A percentile compares a stretch with the other conserved stretches of the same genome.
Evolutionary conservation across 2,888 invertebrate genomes (phyloP).

Genomic region (Metalampra italica): DNA sequence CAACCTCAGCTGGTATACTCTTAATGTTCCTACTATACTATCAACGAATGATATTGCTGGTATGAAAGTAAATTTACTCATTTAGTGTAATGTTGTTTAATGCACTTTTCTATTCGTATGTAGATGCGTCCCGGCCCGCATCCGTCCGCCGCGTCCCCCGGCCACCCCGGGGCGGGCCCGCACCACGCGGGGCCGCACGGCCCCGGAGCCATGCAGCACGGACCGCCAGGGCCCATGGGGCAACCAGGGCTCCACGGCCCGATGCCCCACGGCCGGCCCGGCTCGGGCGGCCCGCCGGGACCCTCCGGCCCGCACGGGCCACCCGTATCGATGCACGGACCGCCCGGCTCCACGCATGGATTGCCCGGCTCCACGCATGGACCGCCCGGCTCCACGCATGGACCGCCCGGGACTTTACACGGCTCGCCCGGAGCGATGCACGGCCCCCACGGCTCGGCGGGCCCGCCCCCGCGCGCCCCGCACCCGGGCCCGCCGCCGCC

Average conservation of each 20-base stretch:
- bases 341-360: conserved; percentile 11
- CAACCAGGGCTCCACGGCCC: not conserved
- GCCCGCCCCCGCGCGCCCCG: conserved; percentile 6
- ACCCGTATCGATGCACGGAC: conserved; percentile 7
- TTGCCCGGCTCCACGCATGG: conserved; percentile 10
- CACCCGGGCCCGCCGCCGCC: conserved; percentile 4
- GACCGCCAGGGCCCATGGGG: conserved; percentile 2
- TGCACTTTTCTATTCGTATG: too few relatives aligned
- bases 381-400: conserved; percentile 13
- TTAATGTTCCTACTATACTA: too few relatives aligned
- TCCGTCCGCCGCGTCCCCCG: conserved; percentile 15
- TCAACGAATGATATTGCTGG: too few relatives aligned
- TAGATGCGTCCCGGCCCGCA: conserved; percentile 1
- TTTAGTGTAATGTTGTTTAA: too few relatives aligned
- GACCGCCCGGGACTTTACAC: conserved; percentile 13
- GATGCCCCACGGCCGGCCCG: conserved; percentile 5
- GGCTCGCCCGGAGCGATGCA: conserved; percentile 11
- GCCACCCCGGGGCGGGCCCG: conserved; percentile 1
- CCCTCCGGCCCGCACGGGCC: conserved; percentile 3
- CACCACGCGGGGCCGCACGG: conserved; percentile 8
- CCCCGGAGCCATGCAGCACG: conserved; percentile 14
- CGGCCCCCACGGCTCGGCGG: conserved; percentile 7
- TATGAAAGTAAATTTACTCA: too few relatives aligned
- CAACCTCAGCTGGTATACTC: too few relatives aligned
- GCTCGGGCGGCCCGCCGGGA: not conserved